Evolutionary conservation across 2,888 invertebrate genomes (phyloP).

Genomic region (Phortica magna): DNA sequence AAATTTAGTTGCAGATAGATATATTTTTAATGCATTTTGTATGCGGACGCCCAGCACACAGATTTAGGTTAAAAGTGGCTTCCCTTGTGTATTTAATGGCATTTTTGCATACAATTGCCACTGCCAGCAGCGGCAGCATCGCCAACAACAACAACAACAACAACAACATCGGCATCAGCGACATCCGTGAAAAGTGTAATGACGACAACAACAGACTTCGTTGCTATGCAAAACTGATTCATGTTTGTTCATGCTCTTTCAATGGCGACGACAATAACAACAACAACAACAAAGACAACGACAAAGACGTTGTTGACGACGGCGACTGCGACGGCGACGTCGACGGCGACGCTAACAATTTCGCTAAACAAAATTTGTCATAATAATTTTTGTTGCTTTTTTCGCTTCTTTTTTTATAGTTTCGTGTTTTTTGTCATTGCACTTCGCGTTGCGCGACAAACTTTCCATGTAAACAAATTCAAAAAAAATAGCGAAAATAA

Average conservation of each 20-base stretch:
- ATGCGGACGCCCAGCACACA: constrained; percentile 5
- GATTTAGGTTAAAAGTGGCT: constrained; percentile 68
- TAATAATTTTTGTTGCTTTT: neutral
- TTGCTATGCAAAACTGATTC: neutral
- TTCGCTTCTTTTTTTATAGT: neutral
- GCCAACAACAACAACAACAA: neutral
- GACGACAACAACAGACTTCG: neutral
- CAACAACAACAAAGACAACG: too few relatives aligned
- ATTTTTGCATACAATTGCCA: constrained; percentile 44
- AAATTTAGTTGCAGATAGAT: constrained; percentile 18
- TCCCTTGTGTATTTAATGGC: constrained; percentile 70
- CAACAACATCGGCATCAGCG: neutral
- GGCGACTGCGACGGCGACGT: neutral
- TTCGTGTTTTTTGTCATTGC: neutral
- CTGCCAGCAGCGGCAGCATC: constrained; percentile 37
- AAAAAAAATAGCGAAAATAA: neutral
- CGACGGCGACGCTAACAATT: neutral
- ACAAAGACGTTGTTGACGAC: neutral
- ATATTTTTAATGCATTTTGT: constrained; percentile 20
- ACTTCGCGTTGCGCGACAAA: constrained; percentile 1
- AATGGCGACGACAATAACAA: neutral
- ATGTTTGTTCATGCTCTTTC: neutral
- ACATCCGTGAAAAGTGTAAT: neutral
- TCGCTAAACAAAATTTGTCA: neutral
- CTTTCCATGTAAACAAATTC: constrained; percentile 4